Evolutionary conservation across 2,888 invertebrate species (phyloP), one percentile per base, ranked within the genome.

Genomic region (Thereva nobilitata): DNA sequence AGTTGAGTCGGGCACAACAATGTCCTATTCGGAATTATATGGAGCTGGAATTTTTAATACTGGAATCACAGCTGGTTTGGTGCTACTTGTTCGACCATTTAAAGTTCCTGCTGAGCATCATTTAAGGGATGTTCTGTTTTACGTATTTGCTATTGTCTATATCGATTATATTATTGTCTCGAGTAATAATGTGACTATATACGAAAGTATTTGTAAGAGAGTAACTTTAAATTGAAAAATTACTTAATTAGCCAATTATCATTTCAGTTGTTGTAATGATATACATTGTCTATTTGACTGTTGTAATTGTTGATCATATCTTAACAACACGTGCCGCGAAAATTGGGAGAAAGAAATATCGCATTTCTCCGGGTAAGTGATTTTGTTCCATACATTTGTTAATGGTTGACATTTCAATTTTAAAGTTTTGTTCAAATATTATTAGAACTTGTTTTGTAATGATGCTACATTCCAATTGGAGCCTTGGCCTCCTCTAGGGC

Each of bases 11-110:
- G 76, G 79, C 40, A 76, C 76, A 35, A 77, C 80, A 49, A 74
- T 79, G 55, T 80, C 81, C 73, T 81, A 79, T 73, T 75, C 79
- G n/a, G 81, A 83, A 70, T 71, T 80, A 37, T 78, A 82, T 74
- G 86, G 87, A 4, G 86, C 85, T 23, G 87, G 86, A 5, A 80
- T 86, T 37, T 88, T 89, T 75, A 84, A 86, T 4, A 86, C 86
- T 0, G 80, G 84, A 0, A 78, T 87, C 10, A 85, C 88, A 7
- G 84, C 83, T 23, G 87, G 87, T 0, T 76, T 83, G 2, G 82
- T 88, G 1, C 82, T 85, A 9, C 72, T 85, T 5, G 75, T 82
- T n/a, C 76, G 76, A 8, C 86, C 87, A 0, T 88, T 88, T 75
- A 72, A 74, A 7, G 70, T 79, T 0, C 72, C 73, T 23, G 59